Evolutionary conservation across 2,797 vertebrate genomes (phyloP).

Genomic region (Epinephelus awoara): DNA sequence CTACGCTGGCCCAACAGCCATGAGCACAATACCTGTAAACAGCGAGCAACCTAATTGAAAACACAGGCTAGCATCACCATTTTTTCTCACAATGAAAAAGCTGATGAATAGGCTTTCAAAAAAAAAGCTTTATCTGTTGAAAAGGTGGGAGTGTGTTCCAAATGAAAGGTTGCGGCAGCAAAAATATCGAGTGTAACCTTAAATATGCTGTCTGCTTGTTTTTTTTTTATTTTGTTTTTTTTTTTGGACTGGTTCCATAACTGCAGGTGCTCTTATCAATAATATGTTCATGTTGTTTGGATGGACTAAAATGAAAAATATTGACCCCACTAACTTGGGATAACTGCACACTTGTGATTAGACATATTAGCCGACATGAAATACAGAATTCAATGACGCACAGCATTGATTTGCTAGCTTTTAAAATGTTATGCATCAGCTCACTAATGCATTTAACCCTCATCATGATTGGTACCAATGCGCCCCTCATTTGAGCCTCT

Average conservation of each 20-base stretch:
- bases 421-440: conserved; percentile 55
- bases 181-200: conserved; percentile 30
- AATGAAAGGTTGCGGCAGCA: conserved; percentile 42
- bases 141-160: conserved; percentile 81
- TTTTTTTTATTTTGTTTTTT: background rate
- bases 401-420: conserved; percentile 47
- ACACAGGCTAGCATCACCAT: conserved; percentile 86
- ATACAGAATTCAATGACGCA: conserved; percentile 21
- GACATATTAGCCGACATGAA: background rate
- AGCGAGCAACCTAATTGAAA: conserved; percentile 91
- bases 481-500: conserved; percentile 35
- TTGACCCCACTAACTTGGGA: background rate
- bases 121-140: conserved; percentile 84
- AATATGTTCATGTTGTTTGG: conserved; percentile 12
- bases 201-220: conserved; percentile 23
- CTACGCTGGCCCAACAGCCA: conserved; percentile 76
- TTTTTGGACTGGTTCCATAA: conserved; percentile 31
- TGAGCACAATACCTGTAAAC: conserved; percentile 89
- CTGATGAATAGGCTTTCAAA: conserved; percentile 86
- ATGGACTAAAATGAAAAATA: background rate
- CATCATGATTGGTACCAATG: conserved; percentile 50
- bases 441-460: conserved; percentile 61
- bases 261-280: conserved; percentile 41
- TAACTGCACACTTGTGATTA: background rate
- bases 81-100: conserved; percentile 89